Base-by-base conservation (phyloP, 2,113 vertebrate species). In the Ginglymostoma cirratum region DNA sequence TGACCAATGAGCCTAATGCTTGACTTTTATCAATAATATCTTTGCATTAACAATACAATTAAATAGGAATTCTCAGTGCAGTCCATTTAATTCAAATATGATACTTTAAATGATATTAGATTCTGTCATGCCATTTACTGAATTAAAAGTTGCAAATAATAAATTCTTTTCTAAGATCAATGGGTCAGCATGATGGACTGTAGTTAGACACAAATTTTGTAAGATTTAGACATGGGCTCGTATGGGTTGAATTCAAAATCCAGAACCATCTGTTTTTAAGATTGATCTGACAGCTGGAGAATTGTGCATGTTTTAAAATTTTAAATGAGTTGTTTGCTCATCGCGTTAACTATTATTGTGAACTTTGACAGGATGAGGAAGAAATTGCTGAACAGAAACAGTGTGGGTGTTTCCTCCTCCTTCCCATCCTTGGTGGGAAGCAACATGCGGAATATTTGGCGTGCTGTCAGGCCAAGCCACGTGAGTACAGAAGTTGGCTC, bases 221-320 rank as follows among this genome's bases (percentile, higher is more conserved):
- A 70, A 76, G 45, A 27, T 70, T 95, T 52, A 72, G 94, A 95
- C 42, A 76, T 42, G 87, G 61, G 23, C 30, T 90, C 48, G 14
- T 19, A 95, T 95, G 94, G 55, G 38, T 72, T 72, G 24, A 69
- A 95, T 15, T 45, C 42, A 27, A 95, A 72, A 48, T 6, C 65
- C 65, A 69, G n/a, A 27, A 70, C 94, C 94, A 95, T 95, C 94
- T 95, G 94, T 34, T 42, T 95, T 72, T 72, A 30, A 95, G 67
- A 72, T 52, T 70, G 30, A 70, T 52, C 67, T 34, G 94, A 70
- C 94, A 72, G 94, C 94, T 95, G 94, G 42, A 14, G 42, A 52
- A 95, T 52, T 34, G 66, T 27, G 45, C 45, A 70, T 76, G 45
- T 24, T 72, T 72, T 45, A 34, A 95, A 6, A 72, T 15, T 72